Evolutionary conservation across 2,888 invertebrate genomes (phyloP), one percentile per base, ranked within the genome.

Genomic region (Tinea trinotella): DNA sequence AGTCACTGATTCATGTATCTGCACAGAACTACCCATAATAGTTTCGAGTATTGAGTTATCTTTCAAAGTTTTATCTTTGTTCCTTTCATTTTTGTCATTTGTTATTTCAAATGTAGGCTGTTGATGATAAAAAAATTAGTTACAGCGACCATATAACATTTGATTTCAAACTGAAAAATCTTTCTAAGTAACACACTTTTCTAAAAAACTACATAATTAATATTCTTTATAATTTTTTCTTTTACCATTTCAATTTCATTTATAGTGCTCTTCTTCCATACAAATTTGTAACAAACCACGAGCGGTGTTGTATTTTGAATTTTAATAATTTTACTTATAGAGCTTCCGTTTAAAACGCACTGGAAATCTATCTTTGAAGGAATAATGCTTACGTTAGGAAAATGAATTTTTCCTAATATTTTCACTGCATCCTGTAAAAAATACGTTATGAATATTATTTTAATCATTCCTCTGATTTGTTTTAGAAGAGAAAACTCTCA

Each of bases 331-430:
- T 70, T 82, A 60, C 83, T 81, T 58, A 70, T 67, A 19, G 80
- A 62, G 49, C 71, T 76, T 13, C 70, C 76, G 60, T 83, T 83
- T 34, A 76, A 63, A 58, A 91, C 77, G 64, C 90, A 90, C 49
- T 88, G 87, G 65, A 93, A 91, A 67, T 90, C 87, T 2, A 92
- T 69, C 57, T 73, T 70, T 10, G 79, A 78, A 40, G 90, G 86
- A 57, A 83, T 67, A 54, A 92, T 74, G 36, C 79, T 76, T 52
- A 93, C 67, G 63, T 92, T 91, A 0, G 93, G 93, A 66, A 89
- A 92, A 71, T 91, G 90, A 1, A 93, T 87, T 68, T 87, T 88
- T 24, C 90, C 92, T 48, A 72, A 74, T 44, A 93, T 67, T 59
- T 86, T 85, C 50, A 93, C 81, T 56, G 79, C 81, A 63, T 92